A percentile compares a stretch with the other conserved stretches of the same genome.
Conservation (phyloP, 2,113 vertebrate species). For the Rhagologus leucostigma region DNA sequence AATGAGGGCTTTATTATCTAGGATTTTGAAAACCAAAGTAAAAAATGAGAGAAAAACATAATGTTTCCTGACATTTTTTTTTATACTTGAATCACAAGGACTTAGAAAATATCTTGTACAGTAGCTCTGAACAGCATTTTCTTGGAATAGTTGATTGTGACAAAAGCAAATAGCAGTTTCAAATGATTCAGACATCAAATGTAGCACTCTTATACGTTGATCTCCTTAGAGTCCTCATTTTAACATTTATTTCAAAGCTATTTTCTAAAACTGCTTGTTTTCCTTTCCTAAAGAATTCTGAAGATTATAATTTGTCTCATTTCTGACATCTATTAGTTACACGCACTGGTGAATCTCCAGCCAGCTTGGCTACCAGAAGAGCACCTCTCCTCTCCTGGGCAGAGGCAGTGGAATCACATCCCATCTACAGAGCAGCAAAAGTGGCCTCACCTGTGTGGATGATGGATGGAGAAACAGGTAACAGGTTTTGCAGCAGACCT, state of each 20-base stretch:
- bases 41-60: neutral
- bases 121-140: constrained; percentile 16
- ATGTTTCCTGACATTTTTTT: constrained; percentile 6
- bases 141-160: neutral
- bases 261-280: neutral
- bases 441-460: neutral
- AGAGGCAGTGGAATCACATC: neutral
- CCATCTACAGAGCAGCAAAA: neutral
- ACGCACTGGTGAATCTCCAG: neutral
- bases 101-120: neutral
- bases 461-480: neutral
- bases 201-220: neutral
- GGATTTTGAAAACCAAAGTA: constrained; percentile 9
- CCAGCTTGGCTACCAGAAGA: neutral
- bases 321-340: neutral
- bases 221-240: neutral
- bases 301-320: neutral
- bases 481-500: neutral
- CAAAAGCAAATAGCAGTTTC: neutral
- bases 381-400: neutral
- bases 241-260: neutral
- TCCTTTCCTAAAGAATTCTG: neutral
- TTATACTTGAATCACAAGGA: neutral
- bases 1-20: neutral
- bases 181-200: neutral